These are phyloP conservation scores for Pollenia labialis DNA, from an alignment of 2,888 invertebrate genomes.

Conservation along the genomic window DNA sequence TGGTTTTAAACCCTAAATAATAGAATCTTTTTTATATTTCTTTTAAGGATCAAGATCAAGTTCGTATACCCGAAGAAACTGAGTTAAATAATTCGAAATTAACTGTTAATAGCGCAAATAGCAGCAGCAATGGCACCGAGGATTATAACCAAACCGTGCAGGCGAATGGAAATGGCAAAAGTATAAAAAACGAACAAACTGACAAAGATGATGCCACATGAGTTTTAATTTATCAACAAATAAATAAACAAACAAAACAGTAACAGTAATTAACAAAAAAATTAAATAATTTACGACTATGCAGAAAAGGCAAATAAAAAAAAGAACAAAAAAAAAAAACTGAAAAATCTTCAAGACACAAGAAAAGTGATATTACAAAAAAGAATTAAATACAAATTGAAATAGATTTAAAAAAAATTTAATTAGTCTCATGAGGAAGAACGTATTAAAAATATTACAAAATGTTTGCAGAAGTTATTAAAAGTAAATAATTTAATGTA, in stretches of 20 bases:
- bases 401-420: no score
- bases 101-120: slow-evolving; percentile 75
- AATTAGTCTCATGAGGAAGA: no score
- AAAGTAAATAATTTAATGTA: no score
- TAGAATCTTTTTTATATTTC: neutral
- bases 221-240: slow-evolving; percentile 73
- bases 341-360: neutral
- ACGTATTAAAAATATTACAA: no score
- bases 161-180: slow-evolving; percentile 75
- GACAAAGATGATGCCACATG: slow-evolving; percentile 78
- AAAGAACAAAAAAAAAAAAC: slow-evolving; percentile 2
- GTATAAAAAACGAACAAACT: slow-evolving; percentile 75
- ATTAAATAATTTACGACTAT: neutral
- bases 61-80: slow-evolving; percentile 87
- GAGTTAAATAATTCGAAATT: slow-evolving; percentile 80
- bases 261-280: neutral
- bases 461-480: no score
- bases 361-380: slow-evolving; percentile 2
- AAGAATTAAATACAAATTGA: no score
- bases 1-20: neutral
- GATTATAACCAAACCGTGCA: slow-evolving; percentile 54
- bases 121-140: slow-evolving; percentile 42
- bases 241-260: slow-evolving; percentile 23
- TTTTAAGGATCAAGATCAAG: slow-evolving; percentile 84
- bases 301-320: neutral